Evolutionary conservation across 2,797 vertebrate genomes (phyloP).

Genomic region (Tamandua tetradactyla): DNA sequence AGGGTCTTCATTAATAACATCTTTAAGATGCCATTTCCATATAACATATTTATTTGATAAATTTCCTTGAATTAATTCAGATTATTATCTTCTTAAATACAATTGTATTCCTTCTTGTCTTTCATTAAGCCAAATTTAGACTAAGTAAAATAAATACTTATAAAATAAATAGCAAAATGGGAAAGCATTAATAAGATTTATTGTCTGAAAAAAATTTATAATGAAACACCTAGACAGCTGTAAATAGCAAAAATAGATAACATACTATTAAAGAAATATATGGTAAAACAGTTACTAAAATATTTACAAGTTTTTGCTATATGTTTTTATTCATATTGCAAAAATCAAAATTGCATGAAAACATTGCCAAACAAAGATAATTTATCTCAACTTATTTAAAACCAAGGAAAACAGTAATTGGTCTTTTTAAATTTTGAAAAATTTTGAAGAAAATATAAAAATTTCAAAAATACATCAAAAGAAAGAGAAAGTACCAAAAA

Average conservation of each 20-base stretch:
- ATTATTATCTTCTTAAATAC: background rate
- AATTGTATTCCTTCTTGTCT: background rate
- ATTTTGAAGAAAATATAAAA: background rate
- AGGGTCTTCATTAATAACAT: too few relatives aligned
- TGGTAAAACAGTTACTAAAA: background rate
- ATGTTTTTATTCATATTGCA: conserved; percentile 7
- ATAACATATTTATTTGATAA: too few relatives aligned
- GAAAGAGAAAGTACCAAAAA: background rate
- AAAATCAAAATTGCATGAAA: conserved; percentile 37
- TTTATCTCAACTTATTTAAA: conserved; percentile 38
- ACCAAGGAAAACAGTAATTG: background rate
- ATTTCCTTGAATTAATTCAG: background rate
- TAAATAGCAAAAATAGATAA: background rate
- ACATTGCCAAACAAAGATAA: background rate
- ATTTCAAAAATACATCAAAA: background rate
- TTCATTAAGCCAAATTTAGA: conserved; percentile 25
- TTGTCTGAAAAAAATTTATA: background rate
- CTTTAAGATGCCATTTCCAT: too few relatives aligned
- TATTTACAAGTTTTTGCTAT: background rate
- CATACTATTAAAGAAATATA: background rate
- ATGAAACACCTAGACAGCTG: background rate
- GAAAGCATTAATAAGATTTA: background rate
- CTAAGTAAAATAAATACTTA: conserved; percentile 36
- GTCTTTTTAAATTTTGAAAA: conserved; percentile 12
- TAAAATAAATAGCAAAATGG: background rate